Percentiles rank a stretch among this genome's conserved stretches.
phyloP scores from a whole-genome alignment of 2,113 vertebrate genomes.

The Amphilophus citrinellus region DNA sequence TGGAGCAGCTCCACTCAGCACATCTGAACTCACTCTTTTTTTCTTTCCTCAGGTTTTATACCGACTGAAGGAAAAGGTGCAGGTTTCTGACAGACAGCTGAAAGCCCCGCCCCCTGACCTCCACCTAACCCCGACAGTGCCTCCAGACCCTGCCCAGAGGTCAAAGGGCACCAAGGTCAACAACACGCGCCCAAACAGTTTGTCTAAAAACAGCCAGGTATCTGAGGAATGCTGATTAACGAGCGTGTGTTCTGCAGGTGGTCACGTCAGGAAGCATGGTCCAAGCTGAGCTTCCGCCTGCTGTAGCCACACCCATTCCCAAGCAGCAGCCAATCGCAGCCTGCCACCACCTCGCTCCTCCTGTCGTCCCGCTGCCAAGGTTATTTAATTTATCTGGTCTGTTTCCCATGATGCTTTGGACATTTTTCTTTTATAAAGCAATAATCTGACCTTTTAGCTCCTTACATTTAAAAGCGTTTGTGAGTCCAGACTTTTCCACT shows the following conservation, averaged over 20 bases:
- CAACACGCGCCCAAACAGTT: too few relatives aligned
- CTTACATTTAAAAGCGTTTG: neutral
- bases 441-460: neutral
- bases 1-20: neutral
- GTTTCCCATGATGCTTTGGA: neutral
- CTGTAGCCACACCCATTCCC: constrained; percentile 76
- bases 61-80: constrained; percentile 91
- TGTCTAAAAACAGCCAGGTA: neutral
- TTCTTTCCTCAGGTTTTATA: constrained; percentile 88
- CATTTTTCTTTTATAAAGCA: neutral
- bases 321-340: constrained; percentile 68
- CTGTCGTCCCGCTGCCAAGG: constrained; percentile 54
- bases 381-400: constrained; percentile 14
- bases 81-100: constrained; percentile 87
- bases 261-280: constrained; percentile 87
- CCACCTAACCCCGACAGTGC: constrained; percentile 81
- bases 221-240: neutral
- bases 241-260: constrained; percentile 36
- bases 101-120: constrained; percentile 87
- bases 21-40: neutral
- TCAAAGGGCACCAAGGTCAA: constrained; percentile 72
- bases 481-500: neutral
- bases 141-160: constrained; percentile 76
- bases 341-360: constrained; percentile 54
- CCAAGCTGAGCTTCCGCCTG: constrained; percentile 84